phyloP scores from a whole-genome alignment of 2,113 vertebrate genomes.

The Bubo blakistoni region DNA sequence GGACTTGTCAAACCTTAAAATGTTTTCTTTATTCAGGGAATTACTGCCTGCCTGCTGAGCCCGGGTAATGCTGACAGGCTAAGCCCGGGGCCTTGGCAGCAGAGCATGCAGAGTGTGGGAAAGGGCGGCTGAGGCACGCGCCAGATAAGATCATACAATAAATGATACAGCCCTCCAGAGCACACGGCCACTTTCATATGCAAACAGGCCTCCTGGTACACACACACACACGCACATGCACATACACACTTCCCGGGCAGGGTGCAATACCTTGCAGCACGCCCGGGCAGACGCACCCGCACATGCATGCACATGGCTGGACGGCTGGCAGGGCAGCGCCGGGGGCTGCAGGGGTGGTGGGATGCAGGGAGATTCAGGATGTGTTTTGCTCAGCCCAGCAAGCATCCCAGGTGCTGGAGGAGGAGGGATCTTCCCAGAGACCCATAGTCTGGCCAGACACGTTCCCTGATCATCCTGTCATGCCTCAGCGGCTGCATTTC shows the following conservation, averaged over 20 bases:
- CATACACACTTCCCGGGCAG: neutral
- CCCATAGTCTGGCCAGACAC: neutral
- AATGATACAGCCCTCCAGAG: conserved; percentile 67
- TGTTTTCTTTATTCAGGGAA: conserved; percentile 77
- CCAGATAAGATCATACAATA: conserved; percentile 80
- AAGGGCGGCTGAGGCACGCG: conserved; percentile 83
- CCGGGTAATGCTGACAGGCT: conserved; percentile 78
- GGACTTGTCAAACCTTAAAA: conserved; percentile 71
- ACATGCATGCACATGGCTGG: neutral
- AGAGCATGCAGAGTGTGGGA: conserved; percentile 84
- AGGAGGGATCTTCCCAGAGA: neutral
- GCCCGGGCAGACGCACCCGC: fast-evolving
- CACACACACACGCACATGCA: neutral
- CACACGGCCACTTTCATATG: conserved; percentile 76
- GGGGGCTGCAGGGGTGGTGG: neutral
- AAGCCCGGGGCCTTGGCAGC: conserved; percentile 71
- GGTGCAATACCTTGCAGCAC: conserved; percentile 9
- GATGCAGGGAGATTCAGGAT: neutral
- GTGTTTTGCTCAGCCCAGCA: neutral
- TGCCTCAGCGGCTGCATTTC: neutral
- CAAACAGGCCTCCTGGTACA: conserved; percentile 79
- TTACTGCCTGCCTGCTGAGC: conserved; percentile 84
- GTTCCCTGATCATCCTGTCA: neutral
- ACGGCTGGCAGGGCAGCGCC: neutral
- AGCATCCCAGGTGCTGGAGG: neutral